Conservation (phyloP, 2,797 vertebrate species). For the Oreochromis mossambicus region DNA sequence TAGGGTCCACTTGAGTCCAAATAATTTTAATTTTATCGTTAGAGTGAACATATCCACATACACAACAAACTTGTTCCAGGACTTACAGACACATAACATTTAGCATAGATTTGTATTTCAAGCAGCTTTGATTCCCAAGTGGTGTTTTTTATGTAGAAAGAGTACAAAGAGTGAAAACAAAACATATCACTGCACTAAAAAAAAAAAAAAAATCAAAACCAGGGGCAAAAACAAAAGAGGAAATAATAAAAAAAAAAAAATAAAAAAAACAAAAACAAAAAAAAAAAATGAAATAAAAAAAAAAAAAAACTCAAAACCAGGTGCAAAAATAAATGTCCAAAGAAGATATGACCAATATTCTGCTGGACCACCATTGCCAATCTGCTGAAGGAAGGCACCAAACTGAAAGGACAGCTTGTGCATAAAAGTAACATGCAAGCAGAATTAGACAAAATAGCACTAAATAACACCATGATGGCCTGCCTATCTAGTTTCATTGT, state of each 20-base stretch:
- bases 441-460: background rate
- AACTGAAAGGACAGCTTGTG: rapidly evolving
- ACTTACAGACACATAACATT: background rate
- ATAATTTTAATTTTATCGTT: background rate
- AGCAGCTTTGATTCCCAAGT: background rate
- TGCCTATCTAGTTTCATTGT: too few relatives aligned
- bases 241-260: too few relatives aligned
- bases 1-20: rapidly evolving
- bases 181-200: rapidly evolving
- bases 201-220: background rate
- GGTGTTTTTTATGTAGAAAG: background rate
- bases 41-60: background rate
- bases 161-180: background rate
- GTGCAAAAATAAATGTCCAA: background rate
- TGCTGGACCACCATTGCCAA: rapidly evolving
- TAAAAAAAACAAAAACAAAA: too few relatives aligned
- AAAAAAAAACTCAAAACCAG: background rate
- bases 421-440: background rate
- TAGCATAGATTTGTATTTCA: background rate
- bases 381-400: background rate
- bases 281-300: too few relatives aligned
- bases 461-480: too few relatives aligned
- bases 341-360: background rate
- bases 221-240: rapidly evolving
- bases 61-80: background rate